A percentile compares a stretch with the other conserved stretches of the same genome.
These are phyloP conservation scores for Telmatherina bonti DNA, from an alignment of 2,797 vertebrate genomes.

Conservation along the genomic window DNA sequence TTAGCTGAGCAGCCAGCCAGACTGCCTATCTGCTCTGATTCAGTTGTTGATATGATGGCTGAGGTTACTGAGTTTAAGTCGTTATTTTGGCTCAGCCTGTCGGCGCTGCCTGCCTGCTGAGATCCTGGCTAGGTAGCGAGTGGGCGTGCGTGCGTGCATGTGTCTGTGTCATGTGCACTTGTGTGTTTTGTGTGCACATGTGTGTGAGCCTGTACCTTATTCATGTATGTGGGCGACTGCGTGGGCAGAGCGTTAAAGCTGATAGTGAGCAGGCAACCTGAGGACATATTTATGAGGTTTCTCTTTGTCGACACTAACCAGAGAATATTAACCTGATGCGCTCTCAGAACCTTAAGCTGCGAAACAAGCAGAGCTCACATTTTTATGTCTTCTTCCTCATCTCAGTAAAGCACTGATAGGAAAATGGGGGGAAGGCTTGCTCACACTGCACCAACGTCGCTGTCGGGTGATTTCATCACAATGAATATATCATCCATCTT, in stretches of 20 bases:
- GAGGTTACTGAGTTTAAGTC: constrained; percentile 73
- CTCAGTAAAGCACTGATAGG: constrained; percentile 49
- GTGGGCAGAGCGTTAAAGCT: constrained; percentile 72
- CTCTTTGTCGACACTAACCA: constrained; percentile 63
- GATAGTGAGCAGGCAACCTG: constrained; percentile 71
- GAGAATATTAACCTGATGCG: constrained; percentile 74
- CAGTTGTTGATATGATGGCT: constrained; percentile 64
- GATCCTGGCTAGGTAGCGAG: constrained; percentile 61
- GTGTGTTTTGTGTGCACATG: constrained; percentile 9
- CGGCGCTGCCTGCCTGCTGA: constrained; percentile 63
- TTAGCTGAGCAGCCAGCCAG: constrained; percentile 47
- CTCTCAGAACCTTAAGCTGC: constrained; percentile 60
- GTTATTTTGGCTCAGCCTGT: constrained; percentile 74
- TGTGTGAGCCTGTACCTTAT: constrained; percentile 59
- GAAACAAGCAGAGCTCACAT: constrained; percentile 49
- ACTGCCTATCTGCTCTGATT: constrained; percentile 68
- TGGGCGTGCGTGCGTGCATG: constrained; percentile 53
- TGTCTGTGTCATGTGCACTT: constrained; percentile 35
- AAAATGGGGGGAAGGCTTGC: constrained; percentile 48
- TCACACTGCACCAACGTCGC: constrained; percentile 43
- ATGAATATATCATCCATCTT: constrained; percentile 60
- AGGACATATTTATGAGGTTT: constrained; percentile 75
- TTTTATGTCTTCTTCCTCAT: constrained; percentile 59
- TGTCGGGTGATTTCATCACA: constrained; percentile 59
- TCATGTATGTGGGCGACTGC: constrained; percentile 64